Evolutionary conservation across 1,140 invertebrate genomes (phyloP), one percentile per base, ranked within the genome.

Genomic region (Drosophila jambulina): DNA sequence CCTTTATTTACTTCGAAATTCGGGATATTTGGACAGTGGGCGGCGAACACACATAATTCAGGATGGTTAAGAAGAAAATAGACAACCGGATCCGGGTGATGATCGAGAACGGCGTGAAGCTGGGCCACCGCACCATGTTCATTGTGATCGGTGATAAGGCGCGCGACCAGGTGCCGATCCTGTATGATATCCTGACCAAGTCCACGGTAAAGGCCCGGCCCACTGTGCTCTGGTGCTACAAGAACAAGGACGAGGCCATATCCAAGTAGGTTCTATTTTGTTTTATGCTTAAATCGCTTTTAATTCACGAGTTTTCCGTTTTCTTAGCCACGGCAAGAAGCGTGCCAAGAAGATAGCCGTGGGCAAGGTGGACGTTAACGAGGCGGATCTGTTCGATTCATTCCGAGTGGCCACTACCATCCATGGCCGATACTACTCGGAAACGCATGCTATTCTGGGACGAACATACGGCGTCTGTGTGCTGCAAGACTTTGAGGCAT

Each of bases 381-480:
- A 99, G 93, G 98, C 99, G 84, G 98, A 99, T 93, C 95, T 99
- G 1, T 99, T 99, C 95, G 98, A 99, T 93, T 94, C 98, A 21
- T 99, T 99, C 93, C 94, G 99, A 58, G 96, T 98, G 1, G 98
- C 99, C 3, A 99, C 99, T 2, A 97, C 98, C 75, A 99, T 99
- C 84, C 95, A 99, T 64, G 99, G 99, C 81, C 97, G 98, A 93
- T 99, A 99, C 93, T 99, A 99, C 93, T 96, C 96, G 4, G 99
- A 99, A 93, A 99, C 99, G 10, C 98, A 99, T 92, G 98, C 98
- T 88, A 99, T 99, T 92, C 94, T 99, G 2, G 99, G 99, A 59
- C 98, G 99, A 76, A 99, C 99, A 1, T 99, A 97, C 94, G 98
- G 98, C 62, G 99, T 99, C 95, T 98, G 98, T 94, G 96, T 99